These are phyloP conservation scores for Drosophila pseudotalamancana DNA, from an alignment of 2,888 invertebrate genomes.

Conservation along the genomic window DNA sequence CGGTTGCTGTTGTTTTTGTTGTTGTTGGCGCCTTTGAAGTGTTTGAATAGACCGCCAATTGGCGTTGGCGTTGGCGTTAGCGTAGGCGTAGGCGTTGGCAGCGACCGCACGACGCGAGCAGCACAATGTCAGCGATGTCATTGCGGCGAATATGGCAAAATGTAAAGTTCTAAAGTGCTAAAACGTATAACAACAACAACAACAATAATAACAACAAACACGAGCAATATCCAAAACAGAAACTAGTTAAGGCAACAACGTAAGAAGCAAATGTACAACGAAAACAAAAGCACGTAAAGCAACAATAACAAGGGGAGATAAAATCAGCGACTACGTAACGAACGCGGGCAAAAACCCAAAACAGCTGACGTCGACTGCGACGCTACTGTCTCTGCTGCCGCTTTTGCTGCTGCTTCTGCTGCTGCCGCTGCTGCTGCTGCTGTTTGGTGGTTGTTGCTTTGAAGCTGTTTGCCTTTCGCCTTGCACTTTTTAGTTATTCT, in stretches of 20 bases:
- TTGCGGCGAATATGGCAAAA: conserved; percentile 56
- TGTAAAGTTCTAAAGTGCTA: conserved; percentile 33
- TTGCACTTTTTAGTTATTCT: conserved; percentile 76
- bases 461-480: conserved; percentile 50
- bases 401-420: conserved; percentile 29
- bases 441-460: conserved; percentile 40
- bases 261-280: too few relatives aligned
- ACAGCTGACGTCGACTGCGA: conserved; percentile 62
- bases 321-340: conserved; percentile 35
- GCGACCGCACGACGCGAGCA: conserved; percentile 58
- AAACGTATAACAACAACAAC: not conserved
- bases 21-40: conserved; percentile 78
- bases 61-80: conserved; percentile 50
- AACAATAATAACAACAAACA: conserved; percentile 1
- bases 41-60: conserved; percentile 63
- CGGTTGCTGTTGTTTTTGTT: conserved; percentile 23
- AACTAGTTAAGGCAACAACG: conserved; percentile 58
- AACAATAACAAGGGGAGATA: conserved; percentile 31
- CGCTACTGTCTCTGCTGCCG: conserved; percentile 23
- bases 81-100: conserved; percentile 51
- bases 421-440: conserved; percentile 28
- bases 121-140: conserved; percentile 69
- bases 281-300: conserved; percentile 43
- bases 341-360: conserved; percentile 28
- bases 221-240: conserved; percentile 47